Percentiles rank a stretch among this genome's conserved stretches.
phyloP scores from a whole-genome alignment of 2,888 invertebrate species.

The Idaea straminata region DNA sequence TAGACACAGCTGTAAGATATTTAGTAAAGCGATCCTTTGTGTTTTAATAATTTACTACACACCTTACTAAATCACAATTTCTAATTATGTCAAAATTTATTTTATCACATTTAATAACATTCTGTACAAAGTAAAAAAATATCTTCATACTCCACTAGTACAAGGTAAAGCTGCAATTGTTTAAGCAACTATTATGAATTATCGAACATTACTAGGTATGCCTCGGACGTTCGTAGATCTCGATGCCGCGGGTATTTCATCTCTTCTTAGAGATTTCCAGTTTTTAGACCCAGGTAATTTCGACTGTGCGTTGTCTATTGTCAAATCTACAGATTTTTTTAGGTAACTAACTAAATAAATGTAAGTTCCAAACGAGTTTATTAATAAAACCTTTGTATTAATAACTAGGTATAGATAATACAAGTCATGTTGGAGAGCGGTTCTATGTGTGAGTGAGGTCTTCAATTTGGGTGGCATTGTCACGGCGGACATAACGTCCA shows the following conservation, averaged over 20 bases:
- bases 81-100: conserved; percentile 75
- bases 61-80: conserved; percentile 77
- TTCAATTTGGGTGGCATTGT: too few relatives aligned
- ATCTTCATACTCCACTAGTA: conserved; percentile 71
- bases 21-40: conserved; percentile 70
- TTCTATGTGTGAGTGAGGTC: too few relatives aligned
- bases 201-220: conserved; percentile 24
- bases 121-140: conserved; percentile 79
- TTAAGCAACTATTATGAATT: conserved; percentile 42
- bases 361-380: neutral
- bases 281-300: neutral
- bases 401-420: too few relatives aligned
- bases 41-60: conserved; percentile 67
- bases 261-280: neutral
- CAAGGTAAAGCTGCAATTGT: conserved; percentile 65
- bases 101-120: conserved; percentile 77
- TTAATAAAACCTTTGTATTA: neutral
- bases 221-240: neutral
- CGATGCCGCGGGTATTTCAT: neutral
- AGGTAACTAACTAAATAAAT: neutral
- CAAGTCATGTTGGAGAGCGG: too few relatives aligned
- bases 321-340: neutral
- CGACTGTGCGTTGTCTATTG: neutral
- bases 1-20: conserved; percentile 60
- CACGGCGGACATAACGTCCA: too few relatives aligned